These are phyloP conservation scores for Lepisosteus oculatus DNA, from an alignment of 2,113 vertebrate species.

Conservation along the genomic window DNA sequence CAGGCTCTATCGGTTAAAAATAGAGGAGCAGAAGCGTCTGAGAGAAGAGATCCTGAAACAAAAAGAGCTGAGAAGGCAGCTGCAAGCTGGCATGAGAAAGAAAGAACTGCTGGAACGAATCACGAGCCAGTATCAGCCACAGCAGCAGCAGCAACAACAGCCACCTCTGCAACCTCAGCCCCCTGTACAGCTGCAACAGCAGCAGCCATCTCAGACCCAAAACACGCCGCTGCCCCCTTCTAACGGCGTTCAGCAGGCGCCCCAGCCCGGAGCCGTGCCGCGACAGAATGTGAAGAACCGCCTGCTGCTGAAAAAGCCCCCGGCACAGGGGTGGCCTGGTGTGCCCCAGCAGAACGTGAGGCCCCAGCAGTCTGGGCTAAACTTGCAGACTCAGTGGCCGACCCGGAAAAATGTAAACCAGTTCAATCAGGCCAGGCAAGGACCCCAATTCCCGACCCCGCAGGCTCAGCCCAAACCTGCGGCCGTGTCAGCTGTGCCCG, in stretches of 20 bases:
- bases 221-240: no score
- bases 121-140: constrained; percentile 66
- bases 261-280: constrained; percentile 44
- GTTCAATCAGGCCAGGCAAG: constrained; percentile 49
- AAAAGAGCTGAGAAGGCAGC: constrained; percentile 71
- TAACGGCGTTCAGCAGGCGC: constrained; percentile 1
- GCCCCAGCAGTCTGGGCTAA: constrained; percentile 41
- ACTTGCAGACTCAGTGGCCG: constrained; percentile 53
- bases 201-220: constrained; percentile 39
- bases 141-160: constrained; percentile 33
- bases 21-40: constrained; percentile 74
- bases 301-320: constrained; percentile 60
- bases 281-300: constrained; percentile 69
- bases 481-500: constrained; percentile 41
- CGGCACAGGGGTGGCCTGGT: constrained; percentile 2
- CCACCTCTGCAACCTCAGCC: constrained; percentile 37
- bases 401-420: constrained; percentile 57
- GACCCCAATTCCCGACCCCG: constrained; percentile 45
- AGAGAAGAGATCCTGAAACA: constrained; percentile 74
- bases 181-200: constrained; percentile 49
- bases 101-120: constrained; percentile 73
- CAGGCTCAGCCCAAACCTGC: constrained; percentile 31
- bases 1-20: constrained; percentile 67
- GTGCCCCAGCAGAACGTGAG: constrained; percentile 28
- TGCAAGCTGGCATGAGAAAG: constrained; percentile 71